These are phyloP conservation scores for Vanessa atalanta DNA, from an alignment of 1,140 invertebrate species.

Conservation along the genomic window DNA sequence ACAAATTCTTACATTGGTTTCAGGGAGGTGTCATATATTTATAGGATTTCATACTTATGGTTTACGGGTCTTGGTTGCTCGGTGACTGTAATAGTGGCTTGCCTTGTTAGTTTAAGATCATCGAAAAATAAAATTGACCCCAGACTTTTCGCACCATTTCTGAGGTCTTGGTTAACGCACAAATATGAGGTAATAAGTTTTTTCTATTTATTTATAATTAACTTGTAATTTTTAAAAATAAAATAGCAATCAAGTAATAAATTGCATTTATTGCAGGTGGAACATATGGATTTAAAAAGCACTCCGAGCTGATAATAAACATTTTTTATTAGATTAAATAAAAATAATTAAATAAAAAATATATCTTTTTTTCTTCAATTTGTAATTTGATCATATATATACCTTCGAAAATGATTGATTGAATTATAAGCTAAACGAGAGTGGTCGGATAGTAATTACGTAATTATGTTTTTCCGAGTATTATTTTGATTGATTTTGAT, in stretches of 20 bases:
- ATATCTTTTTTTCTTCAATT: too few species aligned
- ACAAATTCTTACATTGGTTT: constrained; percentile 37
- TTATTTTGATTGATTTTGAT: too few species aligned
- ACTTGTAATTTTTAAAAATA: background rate
- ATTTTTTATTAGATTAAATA: too few species aligned
- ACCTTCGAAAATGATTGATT: too few species aligned
- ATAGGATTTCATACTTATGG: constrained; percentile 84
- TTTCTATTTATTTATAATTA: constrained; percentile 1
- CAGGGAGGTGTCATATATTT: constrained; percentile 59
- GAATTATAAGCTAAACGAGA: too few species aligned
- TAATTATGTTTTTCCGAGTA: too few species aligned
- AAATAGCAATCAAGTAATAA: background rate
- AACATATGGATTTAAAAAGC: constrained; percentile 26
- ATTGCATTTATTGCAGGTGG: constrained; percentile 27
- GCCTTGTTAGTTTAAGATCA: constrained; percentile 73
- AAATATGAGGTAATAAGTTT: constrained; percentile 46
- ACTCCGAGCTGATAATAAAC: background rate
- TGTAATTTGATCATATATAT: too few species aligned
- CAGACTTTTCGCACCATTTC: constrained; percentile 74
- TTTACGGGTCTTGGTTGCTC: constrained; percentile 83
- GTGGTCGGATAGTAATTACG: too few species aligned
- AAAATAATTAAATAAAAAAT: too few species aligned
- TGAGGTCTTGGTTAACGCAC: constrained; percentile 65
- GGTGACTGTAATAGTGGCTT: constrained; percentile 79
- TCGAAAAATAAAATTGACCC: constrained; percentile 39